A percentile compares a stretch with the other conserved stretches of the same genome.
Conservation (phyloP, 2,888 invertebrate species). For the Pseudoips prasinana region DNA sequence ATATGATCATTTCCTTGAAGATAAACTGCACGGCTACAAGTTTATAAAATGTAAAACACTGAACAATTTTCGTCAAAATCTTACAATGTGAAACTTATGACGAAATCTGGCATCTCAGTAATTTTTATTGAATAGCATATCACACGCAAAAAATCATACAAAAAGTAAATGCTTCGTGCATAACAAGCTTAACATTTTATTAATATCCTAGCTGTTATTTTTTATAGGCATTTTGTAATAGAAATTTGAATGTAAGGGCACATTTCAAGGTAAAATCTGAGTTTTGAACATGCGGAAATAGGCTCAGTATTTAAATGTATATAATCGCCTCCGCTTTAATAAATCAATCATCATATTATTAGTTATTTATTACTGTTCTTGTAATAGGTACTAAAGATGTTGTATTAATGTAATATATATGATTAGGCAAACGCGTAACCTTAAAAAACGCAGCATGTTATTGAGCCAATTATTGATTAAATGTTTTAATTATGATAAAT, state of each 20-base stretch:
- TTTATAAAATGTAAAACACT: too few species aligned
- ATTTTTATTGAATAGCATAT: too few species aligned
- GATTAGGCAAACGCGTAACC: slow-evolving; percentile 14
- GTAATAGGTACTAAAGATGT: slow-evolving; percentile 16
- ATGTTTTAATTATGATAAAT: slow-evolving; percentile 28
- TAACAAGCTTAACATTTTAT: too few species aligned
- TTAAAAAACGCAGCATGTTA: slow-evolving; percentile 25
- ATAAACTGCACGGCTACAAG: too few species aligned
- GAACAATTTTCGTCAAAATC: too few species aligned
- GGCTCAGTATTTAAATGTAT: slow-evolving; percentile 26
- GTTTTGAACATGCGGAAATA: slow-evolving; percentile 30
- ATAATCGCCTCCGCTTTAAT: slow-evolving; percentile 27
- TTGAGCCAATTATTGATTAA: slow-evolving; percentile 23
- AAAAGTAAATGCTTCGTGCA: too few species aligned
- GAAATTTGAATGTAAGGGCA: slow-evolving; percentile 31
- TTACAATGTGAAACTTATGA: too few species aligned
- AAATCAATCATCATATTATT: slow-evolving; percentile 26
- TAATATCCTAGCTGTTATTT: slow-evolving; percentile 1
- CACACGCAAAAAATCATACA: too few species aligned
- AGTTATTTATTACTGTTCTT: slow-evolving; percentile 11
- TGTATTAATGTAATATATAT: slow-evolving; percentile 2
- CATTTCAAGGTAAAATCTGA: slow-evolving; percentile 30
- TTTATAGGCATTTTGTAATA: slow-evolving; percentile 12
- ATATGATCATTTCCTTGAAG: too few species aligned
- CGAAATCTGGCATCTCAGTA: too few species aligned